A percentile compares a stretch with the other conserved stretches of the same genome.
These are phyloP conservation scores for Protophormia terraenovae DNA, from an alignment of 2,888 invertebrate genomes.

Conservation along the genomic window DNA sequence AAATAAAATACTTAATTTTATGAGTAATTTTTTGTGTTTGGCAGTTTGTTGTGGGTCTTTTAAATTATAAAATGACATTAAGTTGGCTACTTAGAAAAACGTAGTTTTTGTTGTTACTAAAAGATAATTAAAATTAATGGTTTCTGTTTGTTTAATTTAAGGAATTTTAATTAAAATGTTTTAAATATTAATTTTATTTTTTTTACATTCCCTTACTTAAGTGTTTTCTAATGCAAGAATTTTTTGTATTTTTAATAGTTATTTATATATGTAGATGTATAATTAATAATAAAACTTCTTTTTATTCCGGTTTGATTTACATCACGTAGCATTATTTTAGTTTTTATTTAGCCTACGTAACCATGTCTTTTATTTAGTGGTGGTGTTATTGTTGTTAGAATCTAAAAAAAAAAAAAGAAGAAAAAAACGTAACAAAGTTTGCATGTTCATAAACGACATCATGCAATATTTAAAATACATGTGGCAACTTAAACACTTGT, in stretches of 20 bases:
- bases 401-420: not conserved
- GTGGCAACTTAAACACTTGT: conserved; percentile 62
- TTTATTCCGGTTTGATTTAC: conserved; percentile 48
- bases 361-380: conserved; percentile 12
- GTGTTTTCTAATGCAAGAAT: not conserved
- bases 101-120: not conserved
- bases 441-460: conserved; percentile 53
- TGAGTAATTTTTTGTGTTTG: conserved; percentile 9
- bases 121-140: not conserved
- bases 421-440: conserved; percentile 1
- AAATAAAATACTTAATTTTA: conserved; percentile 34
- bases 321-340: conserved; percentile 5
- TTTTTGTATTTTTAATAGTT: not conserved
- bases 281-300: conserved; percentile 20
- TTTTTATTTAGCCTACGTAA: conserved; percentile 48
- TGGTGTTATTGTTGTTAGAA: conserved; percentile 10
- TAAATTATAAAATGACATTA: conserved; percentile 24
- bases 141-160: not conserved
- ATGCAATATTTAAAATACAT: conserved; percentile 59
- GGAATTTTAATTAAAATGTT: not conserved
- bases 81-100: not conserved
- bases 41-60: not conserved
- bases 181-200: not conserved
- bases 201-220: not conserved
- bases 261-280: too few relatives aligned